phyloP scores from a whole-genome alignment of 2,888 invertebrate genomes.

The Leptinotarsa juncta region DNA sequence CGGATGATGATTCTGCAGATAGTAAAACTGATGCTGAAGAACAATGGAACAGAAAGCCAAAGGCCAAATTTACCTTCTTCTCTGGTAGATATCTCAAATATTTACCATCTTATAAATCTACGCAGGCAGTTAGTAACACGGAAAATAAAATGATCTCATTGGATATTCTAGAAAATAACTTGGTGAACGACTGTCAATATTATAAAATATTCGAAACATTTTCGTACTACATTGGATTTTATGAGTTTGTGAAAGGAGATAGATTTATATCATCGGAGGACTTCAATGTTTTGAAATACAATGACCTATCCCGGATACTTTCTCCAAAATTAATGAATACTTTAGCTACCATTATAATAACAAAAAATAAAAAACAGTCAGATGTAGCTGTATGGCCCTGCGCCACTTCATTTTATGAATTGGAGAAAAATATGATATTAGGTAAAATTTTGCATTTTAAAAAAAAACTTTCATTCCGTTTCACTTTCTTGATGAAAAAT shows the following conservation, averaged over 20 bases:
- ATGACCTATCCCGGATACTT: not conserved
- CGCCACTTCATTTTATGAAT: too few species aligned
- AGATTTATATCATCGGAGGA: not conserved
- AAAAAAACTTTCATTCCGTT: conserved; percentile 1
- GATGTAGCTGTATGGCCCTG: too few species aligned
- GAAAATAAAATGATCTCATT: not conserved
- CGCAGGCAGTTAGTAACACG: not conserved
- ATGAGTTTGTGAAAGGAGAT: not conserved
- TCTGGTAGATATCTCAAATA: conserved; percentile 13
- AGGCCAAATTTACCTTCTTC: conserved; percentile 16
- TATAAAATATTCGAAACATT: not conserved
- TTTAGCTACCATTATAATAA: not conserved
- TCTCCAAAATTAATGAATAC: not conserved
- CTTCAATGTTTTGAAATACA: conserved; percentile 3
- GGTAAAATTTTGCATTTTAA: not conserved
- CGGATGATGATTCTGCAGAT: conserved; percentile 9
- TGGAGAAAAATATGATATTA: not conserved
- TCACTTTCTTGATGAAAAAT: not conserved
- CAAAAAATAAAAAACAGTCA: too few species aligned
- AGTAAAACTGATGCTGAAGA: conserved; percentile 7
- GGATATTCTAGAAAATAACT: not conserved
- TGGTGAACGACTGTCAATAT: not conserved
- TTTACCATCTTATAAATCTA: conserved; percentile 12
- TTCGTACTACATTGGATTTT: conserved; percentile 9
- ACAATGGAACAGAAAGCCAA: conserved; percentile 11